phyloP scores from a whole-genome alignment of 2,888 invertebrate genomes.

The Thymelicus acteon region DNA sequence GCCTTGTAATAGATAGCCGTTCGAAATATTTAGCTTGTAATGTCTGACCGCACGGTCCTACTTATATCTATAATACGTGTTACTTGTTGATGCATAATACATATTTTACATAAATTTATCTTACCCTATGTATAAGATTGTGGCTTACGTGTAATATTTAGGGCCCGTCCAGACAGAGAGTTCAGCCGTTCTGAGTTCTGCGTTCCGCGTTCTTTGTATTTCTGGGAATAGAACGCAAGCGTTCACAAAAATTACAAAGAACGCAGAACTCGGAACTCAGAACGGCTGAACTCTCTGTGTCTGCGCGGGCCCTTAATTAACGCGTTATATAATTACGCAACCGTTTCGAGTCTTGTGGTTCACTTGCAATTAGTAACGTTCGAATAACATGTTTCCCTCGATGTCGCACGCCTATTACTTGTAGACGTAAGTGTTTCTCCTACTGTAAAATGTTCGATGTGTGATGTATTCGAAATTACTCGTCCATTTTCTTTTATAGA shows the following conservation, averaged over 20 bases:
- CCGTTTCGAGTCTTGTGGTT: constrained; percentile 39
- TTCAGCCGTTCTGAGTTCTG: too few relatives aligned
- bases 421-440: constrained; percentile 71
- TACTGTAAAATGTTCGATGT: constrained; percentile 53
- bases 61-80: constrained; percentile 48
- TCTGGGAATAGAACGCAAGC: too few relatives aligned
- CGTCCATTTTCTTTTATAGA: constrained; percentile 64
- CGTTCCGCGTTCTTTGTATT: too few relatives aligned
- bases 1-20: constrained; percentile 59
- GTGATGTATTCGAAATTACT: constrained; percentile 69
- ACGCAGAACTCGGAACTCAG: too few relatives aligned
- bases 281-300: too few relatives aligned
- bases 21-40: constrained; percentile 61
- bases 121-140: constrained; percentile 63
- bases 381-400: constrained; percentile 48
- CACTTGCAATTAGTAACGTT: constrained; percentile 19
- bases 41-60: constrained; percentile 41
- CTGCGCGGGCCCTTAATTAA: constrained; percentile 34
- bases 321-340: constrained; percentile 41
- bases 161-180: too few relatives aligned
- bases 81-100: constrained; percentile 82
- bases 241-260: too few relatives aligned
- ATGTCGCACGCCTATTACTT: constrained; percentile 61
- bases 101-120: constrained; percentile 58
- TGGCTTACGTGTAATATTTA: constrained; percentile 66